phyloP scores from a whole-genome alignment of 2,888 invertebrate species.

The Acleris laterana region DNA sequence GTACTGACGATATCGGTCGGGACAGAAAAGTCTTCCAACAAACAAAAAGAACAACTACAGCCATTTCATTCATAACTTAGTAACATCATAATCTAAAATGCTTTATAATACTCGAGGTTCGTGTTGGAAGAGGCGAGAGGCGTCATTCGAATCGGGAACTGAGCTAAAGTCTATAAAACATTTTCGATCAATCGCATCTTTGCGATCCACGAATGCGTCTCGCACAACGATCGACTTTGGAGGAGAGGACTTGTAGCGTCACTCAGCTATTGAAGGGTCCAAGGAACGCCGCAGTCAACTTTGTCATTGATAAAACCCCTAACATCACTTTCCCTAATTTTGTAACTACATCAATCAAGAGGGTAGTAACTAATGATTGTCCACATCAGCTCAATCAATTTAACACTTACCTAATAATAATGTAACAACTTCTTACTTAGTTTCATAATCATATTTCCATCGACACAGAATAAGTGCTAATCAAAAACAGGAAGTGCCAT shows the following conservation, averaged over 20 bases:
- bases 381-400: constrained; percentile 82
- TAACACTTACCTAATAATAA: constrained; percentile 85
- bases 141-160: constrained; percentile 51
- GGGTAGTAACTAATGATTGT: constrained; percentile 84
- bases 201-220: constrained; percentile 57
- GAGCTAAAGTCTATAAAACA: constrained; percentile 70
- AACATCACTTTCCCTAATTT: constrained; percentile 81
- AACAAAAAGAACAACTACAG: constrained; percentile 57
- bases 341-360: constrained; percentile 74
- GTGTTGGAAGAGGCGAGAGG: constrained; percentile 49
- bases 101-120: constrained; percentile 73
- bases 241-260: constrained; percentile 54
- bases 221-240: constrained; percentile 53
- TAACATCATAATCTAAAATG: constrained; percentile 63
- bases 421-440: constrained; percentile 84
- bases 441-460: constrained; percentile 81
- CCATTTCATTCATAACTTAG: constrained; percentile 51
- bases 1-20: constrained; percentile 68
- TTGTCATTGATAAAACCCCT: constrained; percentile 84
- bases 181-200: constrained; percentile 61
- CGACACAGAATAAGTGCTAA: constrained; percentile 85
- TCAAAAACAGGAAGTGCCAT: constrained; percentile 84
- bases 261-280: constrained; percentile 59
- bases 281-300: constrained; percentile 79
- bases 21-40: constrained; percentile 60